phyloP scores from a whole-genome alignment of 1,140 invertebrate genomes.

The Paracyclopina nana region DNA sequence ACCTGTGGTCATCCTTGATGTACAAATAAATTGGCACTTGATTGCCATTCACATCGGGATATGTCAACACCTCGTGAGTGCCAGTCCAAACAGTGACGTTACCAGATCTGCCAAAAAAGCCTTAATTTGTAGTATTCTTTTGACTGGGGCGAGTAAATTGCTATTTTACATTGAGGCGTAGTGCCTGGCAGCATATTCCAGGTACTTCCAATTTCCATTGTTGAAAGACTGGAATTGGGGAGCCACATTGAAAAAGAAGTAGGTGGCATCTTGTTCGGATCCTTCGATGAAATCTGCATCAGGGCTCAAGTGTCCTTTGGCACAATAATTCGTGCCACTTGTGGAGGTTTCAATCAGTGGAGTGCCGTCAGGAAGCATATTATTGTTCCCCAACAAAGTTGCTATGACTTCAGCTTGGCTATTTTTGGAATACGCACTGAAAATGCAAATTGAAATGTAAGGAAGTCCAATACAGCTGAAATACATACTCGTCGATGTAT shows the following conservation, averaged over 20 bases:
- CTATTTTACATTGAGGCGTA: slow-evolving; percentile 8
- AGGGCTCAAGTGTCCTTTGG: slow-evolving; percentile 22
- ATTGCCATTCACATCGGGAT: too few relatives aligned
- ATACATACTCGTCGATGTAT: neutral
- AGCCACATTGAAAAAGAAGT: slow-evolving; percentile 17
- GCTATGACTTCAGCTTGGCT: slow-evolving; percentile 2
- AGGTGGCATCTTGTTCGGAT: slow-evolving; percentile 17
- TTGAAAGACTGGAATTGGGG: slow-evolving; percentile 23
- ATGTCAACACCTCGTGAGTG: too few relatives aligned
- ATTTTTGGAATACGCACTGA: slow-evolving; percentile 2
- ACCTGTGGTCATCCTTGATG: neutral
- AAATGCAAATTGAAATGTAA: neutral
- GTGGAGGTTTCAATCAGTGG: slow-evolving; percentile 8
- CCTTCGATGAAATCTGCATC: slow-evolving; percentile 22
- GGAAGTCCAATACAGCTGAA: neutral
- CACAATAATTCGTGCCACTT: slow-evolving; percentile 7
- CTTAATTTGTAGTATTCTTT: too few relatives aligned
- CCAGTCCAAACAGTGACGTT: neutral
- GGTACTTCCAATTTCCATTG: slow-evolving; percentile 41
- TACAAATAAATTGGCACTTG: too few relatives aligned
- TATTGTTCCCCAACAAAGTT: slow-evolving; percentile 1
- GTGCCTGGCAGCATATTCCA: slow-evolving; percentile 1
- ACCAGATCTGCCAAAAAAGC: neutral
- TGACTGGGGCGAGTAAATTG: too few relatives aligned
- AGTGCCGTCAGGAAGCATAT: neutral